Conservation (phyloP, 2,797 vertebrate species). For the Pangasius sanitwongsei region DNA sequence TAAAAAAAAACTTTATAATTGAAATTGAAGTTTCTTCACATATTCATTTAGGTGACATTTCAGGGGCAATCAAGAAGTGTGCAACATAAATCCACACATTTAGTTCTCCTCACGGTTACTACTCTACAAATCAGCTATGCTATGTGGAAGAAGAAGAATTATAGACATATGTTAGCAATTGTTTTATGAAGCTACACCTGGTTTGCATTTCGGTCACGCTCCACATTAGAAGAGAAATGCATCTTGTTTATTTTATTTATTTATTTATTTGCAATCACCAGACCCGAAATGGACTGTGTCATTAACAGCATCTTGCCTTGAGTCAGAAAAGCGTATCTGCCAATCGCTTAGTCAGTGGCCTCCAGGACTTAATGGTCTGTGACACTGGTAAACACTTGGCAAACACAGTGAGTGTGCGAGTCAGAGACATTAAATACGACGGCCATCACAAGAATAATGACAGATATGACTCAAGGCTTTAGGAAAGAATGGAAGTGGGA, state of each 20-base stretch:
- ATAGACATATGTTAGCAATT: neutral
- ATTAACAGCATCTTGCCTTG: conserved; percentile 26
- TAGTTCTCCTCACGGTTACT: neutral
- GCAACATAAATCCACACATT: neutral
- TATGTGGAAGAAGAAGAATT: neutral
- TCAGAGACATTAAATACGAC: conserved; percentile 4
- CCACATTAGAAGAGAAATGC: neutral
- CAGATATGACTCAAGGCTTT: neutral
- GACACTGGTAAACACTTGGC: conserved; percentile 23
- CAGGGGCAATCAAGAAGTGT: neutral
- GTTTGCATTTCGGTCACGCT: neutral
- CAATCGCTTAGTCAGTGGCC: conserved; percentile 24
- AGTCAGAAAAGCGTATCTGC: conserved; percentile 18
- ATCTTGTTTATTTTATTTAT: neutral
- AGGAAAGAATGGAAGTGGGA: neutral
- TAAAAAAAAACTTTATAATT: neutral
- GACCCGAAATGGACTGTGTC: conserved; percentile 11
- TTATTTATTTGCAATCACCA: conserved; percentile 8
- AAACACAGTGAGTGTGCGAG: neutral
- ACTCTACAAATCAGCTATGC: neutral
- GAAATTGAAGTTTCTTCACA: neutral
- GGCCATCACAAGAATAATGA: conserved; percentile 12
- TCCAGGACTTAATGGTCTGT: conserved; percentile 36
- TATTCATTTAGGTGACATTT: neutral
- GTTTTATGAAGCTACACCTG: neutral